Base-by-base conservation (phyloP, 1,140 invertebrate genomes). In the Reticulitermes speratus region DNA sequence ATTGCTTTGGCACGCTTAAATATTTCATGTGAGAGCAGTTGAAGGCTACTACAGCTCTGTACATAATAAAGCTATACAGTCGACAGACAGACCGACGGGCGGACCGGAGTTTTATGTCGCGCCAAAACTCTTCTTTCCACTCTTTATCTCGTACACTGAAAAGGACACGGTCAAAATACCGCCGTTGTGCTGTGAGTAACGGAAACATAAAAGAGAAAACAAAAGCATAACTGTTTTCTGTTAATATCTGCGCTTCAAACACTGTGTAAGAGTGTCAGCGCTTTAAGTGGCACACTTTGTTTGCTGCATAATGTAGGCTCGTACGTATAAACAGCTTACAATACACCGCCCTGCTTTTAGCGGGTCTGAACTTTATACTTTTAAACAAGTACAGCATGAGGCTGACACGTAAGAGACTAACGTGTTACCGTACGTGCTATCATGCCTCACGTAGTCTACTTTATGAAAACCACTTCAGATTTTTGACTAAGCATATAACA, bases 1-100 rank as follows among this genome's bases (percentile, higher is more conserved):
- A 86, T 86, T 86, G 85, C 85, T 82, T 75, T 75, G 69, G 85
- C 82, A 75, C 65, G 19, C 38, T 45, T 86, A 86, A 86, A 86
- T 86, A 86, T 86, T 86, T 86, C 85, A 86, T 86, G 85, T 75
- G 85, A 32, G 44, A 44, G 75, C 45, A 52, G 83, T 45, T 59
- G 45, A 83, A 84, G 83, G 45, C 83, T 52, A 84, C 82, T 55
- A 55, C 48, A 55, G 14, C 25, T 30, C 83, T 55, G 44, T 52
- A 84, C 83, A 84, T 84, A 84, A 84, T 84, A 84, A 84, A 84
- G 83, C 44, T 30, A 52, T 52, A 52, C 48, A 84, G 44, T 55
- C 83, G 48, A 44, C 83, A 44, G 83, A 52, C 83, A n/a, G 59
- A 65, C 59, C 7, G 59, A 65, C 48, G 48, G 16, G 16, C 48